Conservation (phyloP, 1,140 invertebrate species). For the Nephotettix cincticeps region DNA sequence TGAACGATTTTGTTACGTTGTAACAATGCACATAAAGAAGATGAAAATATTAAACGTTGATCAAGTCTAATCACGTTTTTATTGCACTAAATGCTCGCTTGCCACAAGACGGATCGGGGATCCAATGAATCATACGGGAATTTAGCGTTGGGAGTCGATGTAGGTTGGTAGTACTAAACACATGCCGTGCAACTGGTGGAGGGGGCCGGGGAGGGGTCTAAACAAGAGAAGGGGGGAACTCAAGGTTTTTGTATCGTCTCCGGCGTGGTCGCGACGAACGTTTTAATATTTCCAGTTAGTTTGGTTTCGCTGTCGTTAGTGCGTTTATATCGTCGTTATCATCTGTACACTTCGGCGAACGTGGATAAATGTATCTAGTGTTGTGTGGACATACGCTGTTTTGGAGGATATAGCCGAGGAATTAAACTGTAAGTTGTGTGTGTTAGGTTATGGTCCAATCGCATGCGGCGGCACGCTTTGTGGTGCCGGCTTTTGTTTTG, state of each 20-base stretch:
- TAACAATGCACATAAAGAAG: too few relatives aligned
- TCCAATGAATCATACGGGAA: too few relatives aligned
- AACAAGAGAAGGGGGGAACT: neutral
- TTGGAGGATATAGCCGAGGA: neutral
- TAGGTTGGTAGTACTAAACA: conserved; percentile 16
- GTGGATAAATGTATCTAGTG: neutral
- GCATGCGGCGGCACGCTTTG: neutral
- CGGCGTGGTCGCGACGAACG: neutral
- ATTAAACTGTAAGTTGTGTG: neutral
- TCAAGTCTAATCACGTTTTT: too few relatives aligned
- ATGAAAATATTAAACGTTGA: too few relatives aligned
- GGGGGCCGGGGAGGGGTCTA: neutral
- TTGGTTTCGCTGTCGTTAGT: conserved; percentile 12
- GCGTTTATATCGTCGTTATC: neutral
- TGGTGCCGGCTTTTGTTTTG: neutral
- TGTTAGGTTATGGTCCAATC: conserved; percentile 12
- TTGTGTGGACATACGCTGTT: neutral
- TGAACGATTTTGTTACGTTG: too few relatives aligned
- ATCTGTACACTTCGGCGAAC: neutral
- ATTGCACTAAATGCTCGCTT: too few relatives aligned
- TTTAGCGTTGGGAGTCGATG: neutral
- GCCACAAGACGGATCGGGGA: too few relatives aligned
- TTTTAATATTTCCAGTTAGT: conserved; percentile 23
- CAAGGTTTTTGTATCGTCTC: conserved; percentile 19
- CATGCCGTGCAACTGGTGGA: conserved; percentile 21